Percentiles rank a stretch among this genome's conserved stretches.
phyloP scores from a whole-genome alignment of 1,140 invertebrate species.

The Bemisia tabaci region DNA sequence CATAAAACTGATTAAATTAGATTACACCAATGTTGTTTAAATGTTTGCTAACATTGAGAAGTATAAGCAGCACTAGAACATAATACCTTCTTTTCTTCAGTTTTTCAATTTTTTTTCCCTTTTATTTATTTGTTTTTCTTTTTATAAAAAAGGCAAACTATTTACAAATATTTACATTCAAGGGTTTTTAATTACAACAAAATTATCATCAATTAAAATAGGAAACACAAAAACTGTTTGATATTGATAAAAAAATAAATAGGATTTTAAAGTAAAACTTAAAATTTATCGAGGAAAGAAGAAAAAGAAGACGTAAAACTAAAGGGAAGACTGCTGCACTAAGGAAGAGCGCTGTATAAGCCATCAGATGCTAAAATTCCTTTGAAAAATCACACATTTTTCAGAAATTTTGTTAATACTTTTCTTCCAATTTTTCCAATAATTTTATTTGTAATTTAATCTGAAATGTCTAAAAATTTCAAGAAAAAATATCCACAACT shows the following conservation, averaged over 20 bases:
- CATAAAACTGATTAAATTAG: background rate
- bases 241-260: background rate
- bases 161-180: background rate
- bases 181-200: background rate
- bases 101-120: background rate
- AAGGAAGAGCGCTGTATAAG: no score
- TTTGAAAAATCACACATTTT: no score
- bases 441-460: no score
- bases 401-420: no score
- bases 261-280: background rate
- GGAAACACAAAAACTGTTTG: background rate
- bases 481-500: no score
- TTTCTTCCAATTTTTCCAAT: no score
- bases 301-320: no score
- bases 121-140: background rate
- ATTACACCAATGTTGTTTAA: background rate
- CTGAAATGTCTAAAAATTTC: no score
- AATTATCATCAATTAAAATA: background rate
- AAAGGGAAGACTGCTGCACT: no score
- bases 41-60: background rate
- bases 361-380: no score
- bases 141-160: background rate
- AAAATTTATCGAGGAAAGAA: background rate
- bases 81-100: background rate
- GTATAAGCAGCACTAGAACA: background rate